phyloP scores from a whole-genome alignment of 2,113 vertebrate genomes.

The Micronycteris hirsuta region DNA sequence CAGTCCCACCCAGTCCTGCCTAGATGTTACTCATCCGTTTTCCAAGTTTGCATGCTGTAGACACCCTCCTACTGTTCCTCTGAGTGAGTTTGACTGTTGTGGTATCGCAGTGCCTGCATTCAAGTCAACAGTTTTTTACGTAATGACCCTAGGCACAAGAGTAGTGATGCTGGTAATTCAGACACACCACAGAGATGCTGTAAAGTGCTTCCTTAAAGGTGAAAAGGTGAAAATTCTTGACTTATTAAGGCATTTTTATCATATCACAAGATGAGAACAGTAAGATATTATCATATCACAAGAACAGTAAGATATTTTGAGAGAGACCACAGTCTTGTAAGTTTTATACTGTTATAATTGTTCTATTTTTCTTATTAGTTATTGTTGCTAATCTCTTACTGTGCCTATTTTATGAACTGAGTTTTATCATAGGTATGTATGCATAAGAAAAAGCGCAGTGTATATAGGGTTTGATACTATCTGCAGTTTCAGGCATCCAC shows the following conservation, averaged over 20 bases:
- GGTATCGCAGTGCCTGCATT: not conserved
- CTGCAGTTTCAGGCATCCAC: not conserved
- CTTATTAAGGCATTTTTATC: not conserved
- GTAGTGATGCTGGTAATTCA: not conserved
- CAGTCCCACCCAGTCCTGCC: not conserved
- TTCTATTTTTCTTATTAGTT: not conserved
- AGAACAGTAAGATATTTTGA: not conserved
- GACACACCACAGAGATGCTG: not conserved
- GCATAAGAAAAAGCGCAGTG: not conserved
- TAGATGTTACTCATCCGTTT: not conserved
- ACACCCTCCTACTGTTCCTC: too few relatives aligned
- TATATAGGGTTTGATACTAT: not conserved
- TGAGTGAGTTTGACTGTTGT: rapidly evolving
- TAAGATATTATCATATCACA: not conserved
- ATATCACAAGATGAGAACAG: not conserved
- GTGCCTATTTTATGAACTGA: not conserved
- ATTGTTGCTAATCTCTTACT: not conserved
- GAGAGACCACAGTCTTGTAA: not conserved
- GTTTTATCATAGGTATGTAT: not conserved
- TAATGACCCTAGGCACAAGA: not conserved
- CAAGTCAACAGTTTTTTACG: not conserved
- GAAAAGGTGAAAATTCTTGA: not conserved
- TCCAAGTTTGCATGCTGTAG: not conserved
- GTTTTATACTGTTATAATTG: not conserved
- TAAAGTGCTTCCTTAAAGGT: not conserved